These are phyloP conservation scores for Drosophila setosimentum DNA, from an alignment of 2,888 invertebrate species.

Conservation along the genomic window DNA sequence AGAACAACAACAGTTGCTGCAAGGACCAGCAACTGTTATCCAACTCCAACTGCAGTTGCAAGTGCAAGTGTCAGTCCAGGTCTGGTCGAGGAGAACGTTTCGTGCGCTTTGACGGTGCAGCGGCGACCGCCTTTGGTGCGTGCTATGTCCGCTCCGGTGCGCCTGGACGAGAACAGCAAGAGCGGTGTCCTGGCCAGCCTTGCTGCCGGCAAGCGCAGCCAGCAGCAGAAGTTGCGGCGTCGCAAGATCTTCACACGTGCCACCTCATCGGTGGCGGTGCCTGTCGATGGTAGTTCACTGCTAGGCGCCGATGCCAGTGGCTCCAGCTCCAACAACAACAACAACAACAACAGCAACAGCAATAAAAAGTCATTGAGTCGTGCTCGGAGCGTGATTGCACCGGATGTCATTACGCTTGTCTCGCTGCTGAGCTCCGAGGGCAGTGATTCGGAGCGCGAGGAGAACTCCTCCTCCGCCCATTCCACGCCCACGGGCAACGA, in stretches of 20 bases:
- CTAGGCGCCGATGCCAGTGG: conserved; percentile 33
- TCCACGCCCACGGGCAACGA: conserved; percentile 49
- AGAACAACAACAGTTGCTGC: not conserved
- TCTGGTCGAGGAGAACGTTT: conserved; percentile 20
- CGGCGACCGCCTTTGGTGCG: conserved; percentile 84
- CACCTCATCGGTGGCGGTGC: conserved; percentile 47
- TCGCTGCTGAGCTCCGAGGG: conserved; percentile 89
- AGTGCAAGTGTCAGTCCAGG: not conserved
- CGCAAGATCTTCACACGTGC: conserved; percentile 79
- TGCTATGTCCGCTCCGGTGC: conserved; percentile 86
- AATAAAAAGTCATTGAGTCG: conserved; percentile 75
- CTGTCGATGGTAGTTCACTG: conserved; percentile 36
- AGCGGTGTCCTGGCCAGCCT: conserved; percentile 58
- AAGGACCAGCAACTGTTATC: not conserved
- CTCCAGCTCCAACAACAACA: conserved; percentile 5
- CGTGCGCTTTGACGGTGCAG: conserved; percentile 74
- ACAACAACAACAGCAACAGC: not conserved
- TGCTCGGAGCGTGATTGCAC: conserved; percentile 80
- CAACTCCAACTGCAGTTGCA: not conserved
- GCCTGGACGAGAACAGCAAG: conserved; percentile 81
- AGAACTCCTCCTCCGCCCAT: conserved; percentile 51
- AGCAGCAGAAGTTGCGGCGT: conserved; percentile 79
- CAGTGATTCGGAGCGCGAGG: conserved; percentile 88
- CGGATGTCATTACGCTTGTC: conserved; percentile 88
- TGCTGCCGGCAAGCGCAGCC: conserved; percentile 74